Percentiles rank a stretch among this genome's conserved stretches.
These are phyloP conservation scores for Cotesia congregata DNA, from an alignment of 2,888 invertebrate species.

Conservation along the genomic window DNA sequence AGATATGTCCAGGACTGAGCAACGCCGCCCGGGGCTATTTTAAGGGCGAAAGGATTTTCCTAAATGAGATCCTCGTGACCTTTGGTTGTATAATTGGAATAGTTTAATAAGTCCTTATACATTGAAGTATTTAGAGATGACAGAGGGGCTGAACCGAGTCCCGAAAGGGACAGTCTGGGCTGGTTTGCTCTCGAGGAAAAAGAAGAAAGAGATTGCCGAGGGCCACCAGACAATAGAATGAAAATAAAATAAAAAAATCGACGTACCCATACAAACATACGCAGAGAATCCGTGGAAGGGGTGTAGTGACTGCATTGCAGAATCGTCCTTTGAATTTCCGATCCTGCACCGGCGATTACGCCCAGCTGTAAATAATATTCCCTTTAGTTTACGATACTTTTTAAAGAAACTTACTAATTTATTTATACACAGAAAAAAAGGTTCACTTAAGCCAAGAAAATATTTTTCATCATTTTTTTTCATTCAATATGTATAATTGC, in stretches of 20 bases:
- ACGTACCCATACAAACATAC: neutral
- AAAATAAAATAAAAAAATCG: too few species aligned
- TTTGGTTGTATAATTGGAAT: conserved; percentile 46
- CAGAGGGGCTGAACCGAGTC: conserved; percentile 20
- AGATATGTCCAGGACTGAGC: neutral
- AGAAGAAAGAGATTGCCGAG: neutral
- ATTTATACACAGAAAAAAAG: neutral
- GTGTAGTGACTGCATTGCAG: conserved; percentile 33
- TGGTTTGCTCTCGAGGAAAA: neutral
- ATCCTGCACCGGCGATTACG: conserved; percentile 28
- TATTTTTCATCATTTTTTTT: too few species aligned
- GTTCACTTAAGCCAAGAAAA: too few species aligned
- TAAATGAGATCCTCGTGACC: conserved; percentile 29
- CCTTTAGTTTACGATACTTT: neutral
- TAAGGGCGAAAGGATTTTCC: conserved; percentile 24
- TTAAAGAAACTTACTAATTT: neutral
- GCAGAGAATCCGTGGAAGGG: neutral
- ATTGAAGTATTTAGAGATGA: conserved; percentile 18
- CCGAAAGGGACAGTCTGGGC: neutral
- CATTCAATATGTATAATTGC: too few species aligned
- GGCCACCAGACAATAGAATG: neutral
- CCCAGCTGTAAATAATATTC: conserved; percentile 11
- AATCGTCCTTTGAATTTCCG: conserved; percentile 31
- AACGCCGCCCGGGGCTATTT: neutral
- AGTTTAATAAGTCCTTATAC: conserved; percentile 47